Evolutionary conservation across 2,113 vertebrate genomes (phyloP), one percentile per base, ranked within the genome.

Genomic region (Ictidomys tridecemlineatus): DNA sequence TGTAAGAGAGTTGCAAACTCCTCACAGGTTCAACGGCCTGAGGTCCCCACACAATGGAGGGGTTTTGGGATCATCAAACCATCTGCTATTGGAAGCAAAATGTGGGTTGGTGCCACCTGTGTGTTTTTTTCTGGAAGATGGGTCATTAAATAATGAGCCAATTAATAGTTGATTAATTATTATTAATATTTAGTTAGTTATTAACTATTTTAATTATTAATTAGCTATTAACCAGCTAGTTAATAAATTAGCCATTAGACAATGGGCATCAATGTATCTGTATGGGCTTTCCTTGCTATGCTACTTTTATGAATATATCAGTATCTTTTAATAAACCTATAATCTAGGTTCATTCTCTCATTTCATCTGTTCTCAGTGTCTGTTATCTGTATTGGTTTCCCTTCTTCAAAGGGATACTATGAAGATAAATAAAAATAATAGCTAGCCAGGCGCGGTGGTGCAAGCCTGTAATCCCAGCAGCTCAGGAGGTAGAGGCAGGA

Each of bases 261-360:
- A 77, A 42, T 53, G 17, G 72, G n/a, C 78, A 22, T 53, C 32
- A 53, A 13, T 86, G 58, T 20, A 42, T 39, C 24, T 70, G 56
- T 24, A 61, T 37, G 53, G 63, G 72, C 65, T 85, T 72, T n/a
- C 0, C 22, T 16, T 86, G 10, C n/a, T 94, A 51, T 53, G 51
- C 48, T 90, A 16, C 69, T 32, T 93, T 90, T 95, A n/a, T 30
- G 32, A 5, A 42, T 45, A 69, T 56, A 48, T 48, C 42, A 77
- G 4, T 84, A 84, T 87, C 5, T 78, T 86, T 88, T 69, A 94
- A 28, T 67, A 82, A 69, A 37, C 61, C 51, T 63, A 73, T 26
- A 28, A 88, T 56, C 83, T 56, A 84, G 56, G 74, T n/a, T 87
- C 73, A 89, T 4, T 83, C 69, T 89, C 30, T 92, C n/a, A 77